These are phyloP conservation scores for Watsonalla cultraria DNA, from an alignment of 2,888 invertebrate genomes.

Conservation along the genomic window DNA sequence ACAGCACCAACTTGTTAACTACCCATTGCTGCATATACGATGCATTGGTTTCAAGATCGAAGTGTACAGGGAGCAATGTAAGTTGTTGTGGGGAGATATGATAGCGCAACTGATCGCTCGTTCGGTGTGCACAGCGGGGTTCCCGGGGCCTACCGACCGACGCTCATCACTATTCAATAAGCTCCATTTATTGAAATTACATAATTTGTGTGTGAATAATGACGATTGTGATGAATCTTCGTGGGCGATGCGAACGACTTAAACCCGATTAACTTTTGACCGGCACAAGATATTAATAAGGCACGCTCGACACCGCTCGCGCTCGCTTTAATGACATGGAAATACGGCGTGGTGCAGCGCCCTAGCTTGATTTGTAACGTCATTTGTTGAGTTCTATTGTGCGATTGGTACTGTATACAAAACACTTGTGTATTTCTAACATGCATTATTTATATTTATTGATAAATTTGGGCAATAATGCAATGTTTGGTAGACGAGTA, in stretches of 20 bases:
- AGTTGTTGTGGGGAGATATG: slow-evolving; percentile 15
- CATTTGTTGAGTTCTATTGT: slow-evolving; percentile 41
- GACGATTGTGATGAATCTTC: slow-evolving; percentile 78
- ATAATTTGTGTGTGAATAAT: slow-evolving; percentile 79
- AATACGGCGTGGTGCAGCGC: slow-evolving; percentile 45
- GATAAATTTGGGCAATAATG: too few species aligned
- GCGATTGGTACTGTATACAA: slow-evolving; percentile 13
- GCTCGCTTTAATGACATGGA: slow-evolving; percentile 62
- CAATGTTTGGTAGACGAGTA: too few species aligned
- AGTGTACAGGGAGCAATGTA: slow-evolving; percentile 22
- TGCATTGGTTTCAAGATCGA: neutral
- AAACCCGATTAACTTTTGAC: slow-evolving; percentile 78
- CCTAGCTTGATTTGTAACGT: slow-evolving; percentile 37
- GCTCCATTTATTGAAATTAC: slow-evolving; percentile 78
- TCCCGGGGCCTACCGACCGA: slow-evolving; percentile 70
- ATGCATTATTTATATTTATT: neutral
- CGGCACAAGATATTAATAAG: slow-evolving; percentile 71
- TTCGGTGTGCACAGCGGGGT: slow-evolving; percentile 53
- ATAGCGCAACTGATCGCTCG: slow-evolving; percentile 26
- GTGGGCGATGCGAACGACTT: slow-evolving; percentile 76
- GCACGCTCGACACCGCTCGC: slow-evolving; percentile 49
- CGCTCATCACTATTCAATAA: slow-evolving; percentile 79
- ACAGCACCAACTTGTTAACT: neutral
- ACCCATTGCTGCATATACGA: slow-evolving; percentile 27
- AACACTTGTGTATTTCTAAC: neutral